Percentiles rank a stretch among this genome's conserved stretches.
Evolutionary conservation across 1,140 invertebrate species (phyloP).

Genomic region (Spodoptera litura): DNA sequence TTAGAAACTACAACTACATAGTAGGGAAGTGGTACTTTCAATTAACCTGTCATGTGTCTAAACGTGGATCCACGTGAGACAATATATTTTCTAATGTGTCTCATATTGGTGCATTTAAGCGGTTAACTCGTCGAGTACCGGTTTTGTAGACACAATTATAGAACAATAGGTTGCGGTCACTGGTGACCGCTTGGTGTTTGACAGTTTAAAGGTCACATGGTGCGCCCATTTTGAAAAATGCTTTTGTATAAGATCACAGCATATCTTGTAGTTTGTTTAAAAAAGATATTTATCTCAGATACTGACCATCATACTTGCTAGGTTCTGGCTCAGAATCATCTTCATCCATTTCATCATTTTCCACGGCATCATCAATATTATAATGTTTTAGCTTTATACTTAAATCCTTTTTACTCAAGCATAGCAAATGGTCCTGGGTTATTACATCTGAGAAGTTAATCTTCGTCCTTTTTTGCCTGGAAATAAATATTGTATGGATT

Average conservation of each 20-base stretch:
- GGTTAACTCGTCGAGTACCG: no score
- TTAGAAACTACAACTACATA: no score
- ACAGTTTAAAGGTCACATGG: no score
- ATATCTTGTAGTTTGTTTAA: no score
- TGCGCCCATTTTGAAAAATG: no score
- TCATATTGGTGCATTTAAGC: no score
- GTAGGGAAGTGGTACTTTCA: not conserved
- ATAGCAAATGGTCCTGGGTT: conserved; percentile 74
- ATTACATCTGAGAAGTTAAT: conserved; percentile 83
- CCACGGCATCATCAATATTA: conserved; percentile 68
- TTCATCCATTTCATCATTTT: conserved; percentile 73
- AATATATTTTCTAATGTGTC: no score
- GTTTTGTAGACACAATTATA: no score
- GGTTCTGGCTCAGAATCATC: conserved; percentile 73
- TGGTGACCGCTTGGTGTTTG: no score
- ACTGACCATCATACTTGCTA: conserved; percentile 78
- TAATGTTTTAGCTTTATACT: conserved; percentile 79
- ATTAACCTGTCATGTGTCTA: not conserved
- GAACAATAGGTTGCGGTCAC: no score
- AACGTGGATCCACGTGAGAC: no score
- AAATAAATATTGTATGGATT: conserved; percentile 48
- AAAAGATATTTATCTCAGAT: not conserved
- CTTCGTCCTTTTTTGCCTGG: conserved; percentile 75
- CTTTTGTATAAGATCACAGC: no score
- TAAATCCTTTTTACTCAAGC: conserved; percentile 74